Conservation (phyloP, 2,888 invertebrate genomes). For the Calameuta pallipes region DNA sequence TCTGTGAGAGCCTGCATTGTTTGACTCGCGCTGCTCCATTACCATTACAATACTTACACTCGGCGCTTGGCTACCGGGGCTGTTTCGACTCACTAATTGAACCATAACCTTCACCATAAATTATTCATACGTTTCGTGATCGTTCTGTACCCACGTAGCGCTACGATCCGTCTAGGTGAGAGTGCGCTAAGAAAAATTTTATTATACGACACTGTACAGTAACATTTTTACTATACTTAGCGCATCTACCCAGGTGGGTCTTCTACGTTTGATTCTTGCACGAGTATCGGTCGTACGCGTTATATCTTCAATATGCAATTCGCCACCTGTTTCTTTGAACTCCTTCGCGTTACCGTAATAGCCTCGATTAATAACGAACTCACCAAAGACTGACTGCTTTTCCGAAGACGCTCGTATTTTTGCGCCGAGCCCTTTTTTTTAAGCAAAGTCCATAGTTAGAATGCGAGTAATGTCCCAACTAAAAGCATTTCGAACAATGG, state of each 20-base stretch:
- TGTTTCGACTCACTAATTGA: slow-evolving; percentile 48
- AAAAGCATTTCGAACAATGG: slow-evolving; percentile 46
- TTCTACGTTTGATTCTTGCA: neutral
- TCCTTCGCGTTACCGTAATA: neutral
- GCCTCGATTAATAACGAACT: neutral
- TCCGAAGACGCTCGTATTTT: neutral
- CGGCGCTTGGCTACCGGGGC: slow-evolving; percentile 19
- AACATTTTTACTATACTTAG: neutral
- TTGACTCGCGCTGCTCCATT: slow-evolving; percentile 38
- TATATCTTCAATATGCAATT: neutral
- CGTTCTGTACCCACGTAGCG: neutral
- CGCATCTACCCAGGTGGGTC: neutral
- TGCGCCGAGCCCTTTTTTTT: neutral
- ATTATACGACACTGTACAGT: neutral
- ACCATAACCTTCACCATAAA: slow-evolving; percentile 44
- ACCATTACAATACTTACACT: slow-evolving; percentile 34
- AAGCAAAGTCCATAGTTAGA: slow-evolving; percentile 17
- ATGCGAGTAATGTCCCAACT: slow-evolving; percentile 41
- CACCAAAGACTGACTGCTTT: neutral
- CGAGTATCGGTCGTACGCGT: neutral
- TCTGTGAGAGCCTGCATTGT: slow-evolving; percentile 33
- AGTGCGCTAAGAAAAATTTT: neutral
- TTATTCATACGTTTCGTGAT: slow-evolving; percentile 40
- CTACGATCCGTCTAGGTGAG: neutral
- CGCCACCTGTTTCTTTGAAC: neutral